Evolutionary conservation across 2,888 invertebrate genomes (phyloP).

Genomic region (Leptinotarsa juncta): DNA sequence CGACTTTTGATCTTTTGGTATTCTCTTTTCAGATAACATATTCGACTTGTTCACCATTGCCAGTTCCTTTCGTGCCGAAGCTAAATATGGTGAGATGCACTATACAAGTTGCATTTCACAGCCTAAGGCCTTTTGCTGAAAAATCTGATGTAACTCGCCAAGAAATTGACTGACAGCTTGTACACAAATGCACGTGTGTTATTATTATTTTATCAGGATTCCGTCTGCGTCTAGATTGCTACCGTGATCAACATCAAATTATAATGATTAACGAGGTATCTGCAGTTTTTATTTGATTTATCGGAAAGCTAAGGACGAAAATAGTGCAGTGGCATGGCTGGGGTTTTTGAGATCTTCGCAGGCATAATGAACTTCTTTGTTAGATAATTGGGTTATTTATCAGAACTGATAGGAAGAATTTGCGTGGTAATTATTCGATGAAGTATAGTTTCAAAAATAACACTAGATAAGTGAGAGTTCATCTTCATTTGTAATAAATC

Average conservation of each 20-base stretch:
- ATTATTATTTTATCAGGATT: constrained; percentile 27
- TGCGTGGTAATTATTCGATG: too few species aligned
- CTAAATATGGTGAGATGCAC: constrained; percentile 48
- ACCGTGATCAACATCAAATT: constrained; percentile 17
- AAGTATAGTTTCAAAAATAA: too few species aligned
- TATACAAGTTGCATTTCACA: constrained; percentile 53
- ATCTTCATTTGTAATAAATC: too few species aligned
- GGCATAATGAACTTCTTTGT: too few species aligned
- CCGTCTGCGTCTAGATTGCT: constrained; percentile 19
- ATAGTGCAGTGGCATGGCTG: constrained; percentile 4
- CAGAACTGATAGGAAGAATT: too few species aligned
- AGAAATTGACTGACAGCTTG: constrained; percentile 49
- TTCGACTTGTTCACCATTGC: constrained; percentile 34
- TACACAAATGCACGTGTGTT: constrained; percentile 31
- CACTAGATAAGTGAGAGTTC: too few species aligned
- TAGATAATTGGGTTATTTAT: too few species aligned
- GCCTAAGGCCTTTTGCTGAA: constrained; percentile 46
- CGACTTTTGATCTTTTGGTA: constrained; percentile 55
- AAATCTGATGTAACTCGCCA: constrained; percentile 55
- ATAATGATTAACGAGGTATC: constrained; percentile 9
- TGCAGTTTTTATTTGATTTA: constrained; percentile 7
- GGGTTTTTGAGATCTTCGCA: background rate
- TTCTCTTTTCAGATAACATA: constrained; percentile 56
- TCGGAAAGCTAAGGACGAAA: background rate
- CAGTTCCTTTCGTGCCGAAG: constrained; percentile 28